Base-by-base conservation (phyloP, 2,113 vertebrate species). In the Peucedramus taeniatus region DNA sequence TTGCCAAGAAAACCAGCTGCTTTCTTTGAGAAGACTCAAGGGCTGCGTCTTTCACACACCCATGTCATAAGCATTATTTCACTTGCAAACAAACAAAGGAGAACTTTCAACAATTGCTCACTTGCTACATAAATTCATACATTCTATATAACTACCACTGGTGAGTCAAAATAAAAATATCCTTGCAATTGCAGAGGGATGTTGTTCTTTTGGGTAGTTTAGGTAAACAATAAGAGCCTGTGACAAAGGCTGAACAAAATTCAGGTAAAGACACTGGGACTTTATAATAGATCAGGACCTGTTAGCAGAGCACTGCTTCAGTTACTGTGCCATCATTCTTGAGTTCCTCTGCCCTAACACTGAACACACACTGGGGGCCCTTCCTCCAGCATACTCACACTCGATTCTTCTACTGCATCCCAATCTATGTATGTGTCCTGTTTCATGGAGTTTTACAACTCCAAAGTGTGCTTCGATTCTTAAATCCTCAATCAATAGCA, bases 1-100 rank as follows among this genome's bases (percentile, higher is more conserved):
- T 93, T 96, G 49, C 85, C 91, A 95, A 79, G 94, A 96, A 95
- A 97, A 96, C 82, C 11, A 14, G 57, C 23, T 85, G 45, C 59
- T 88, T 78, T 76, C 57, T 85, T 65, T 76, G 53, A 75, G 42
- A 61, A 74, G 18, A 54, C 31, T 92, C 82, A 54, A 65, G 39
- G 45, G 16, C 39, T 76, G 40, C 19, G 40, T 94, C 45, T 33
- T 28, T 83, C 53, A 85, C 47, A 84, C 11, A 66, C 37, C 21
- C 21, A 30, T 33, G 31, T 18, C 28, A 33, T 24, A 33, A 83
- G 26, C 51, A 39, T 71, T 59, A 83, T 35, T 88, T 65, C 68
- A 74, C 47, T 84, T 50, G 76, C 35, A 87, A 95, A 93, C 35
- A 75, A 81, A 40, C 10, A 21, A 51, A 69, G 19, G 35, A 71